Conservation (phyloP, 2,113 vertebrate genomes). For the Dicrurus megarhynchus region DNA sequence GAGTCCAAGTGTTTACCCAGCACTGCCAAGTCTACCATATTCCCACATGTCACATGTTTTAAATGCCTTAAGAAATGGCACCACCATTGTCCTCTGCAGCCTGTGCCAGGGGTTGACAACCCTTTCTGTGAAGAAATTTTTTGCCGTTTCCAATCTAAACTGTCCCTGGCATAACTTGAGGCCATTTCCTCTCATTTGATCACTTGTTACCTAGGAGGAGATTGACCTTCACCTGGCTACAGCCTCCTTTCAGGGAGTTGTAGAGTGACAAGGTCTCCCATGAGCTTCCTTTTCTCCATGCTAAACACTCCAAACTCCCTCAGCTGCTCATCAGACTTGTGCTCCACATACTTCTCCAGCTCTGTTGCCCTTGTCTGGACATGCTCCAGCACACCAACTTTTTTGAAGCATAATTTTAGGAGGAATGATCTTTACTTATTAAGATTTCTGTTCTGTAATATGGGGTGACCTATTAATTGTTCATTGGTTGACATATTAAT, state of each 20-base stretch:
- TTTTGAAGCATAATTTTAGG: background rate
- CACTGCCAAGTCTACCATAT: background rate
- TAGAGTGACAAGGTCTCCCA: no score
- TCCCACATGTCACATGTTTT: background rate
- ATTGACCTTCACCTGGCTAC: background rate
- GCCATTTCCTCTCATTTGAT: background rate
- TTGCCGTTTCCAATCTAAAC: background rate
- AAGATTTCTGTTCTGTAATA: background rate
- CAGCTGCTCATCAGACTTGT: background rate
- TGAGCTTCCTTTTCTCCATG: background rate
- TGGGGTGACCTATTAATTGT: background rate
- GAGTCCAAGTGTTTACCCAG: background rate
- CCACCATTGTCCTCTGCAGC: background rate
- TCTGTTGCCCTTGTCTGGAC: background rate
- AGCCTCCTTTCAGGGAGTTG: background rate
- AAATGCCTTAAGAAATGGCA: background rate
- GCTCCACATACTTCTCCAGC: background rate
- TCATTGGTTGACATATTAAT: background rate
- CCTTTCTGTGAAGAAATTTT: background rate
- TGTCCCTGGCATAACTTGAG: background rate
- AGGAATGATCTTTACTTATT: background rate
- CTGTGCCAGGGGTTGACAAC: background rate
- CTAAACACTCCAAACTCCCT: background rate
- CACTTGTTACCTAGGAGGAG: background rate
- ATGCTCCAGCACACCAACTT: background rate